These are phyloP conservation scores for Hipparchia semele DNA, from an alignment of 2,888 invertebrate genomes.

Conservation along the genomic window DNA sequence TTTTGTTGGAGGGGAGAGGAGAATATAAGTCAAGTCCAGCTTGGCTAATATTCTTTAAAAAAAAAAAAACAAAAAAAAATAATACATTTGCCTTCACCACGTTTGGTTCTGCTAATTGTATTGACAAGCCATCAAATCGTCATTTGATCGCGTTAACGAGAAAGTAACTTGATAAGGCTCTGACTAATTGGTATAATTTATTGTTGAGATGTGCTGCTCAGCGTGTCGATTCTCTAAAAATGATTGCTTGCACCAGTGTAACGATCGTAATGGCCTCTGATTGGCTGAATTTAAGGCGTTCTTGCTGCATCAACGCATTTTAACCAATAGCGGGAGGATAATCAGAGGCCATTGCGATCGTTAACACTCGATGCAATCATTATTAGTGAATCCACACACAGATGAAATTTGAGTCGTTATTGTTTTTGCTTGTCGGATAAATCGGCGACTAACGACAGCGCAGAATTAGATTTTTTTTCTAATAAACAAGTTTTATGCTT, in stretches of 20 bases:
- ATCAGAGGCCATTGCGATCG: too few species aligned
- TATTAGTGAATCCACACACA: too few species aligned
- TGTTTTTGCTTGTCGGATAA: background rate
- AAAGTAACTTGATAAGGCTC: slow-evolving; percentile 43
- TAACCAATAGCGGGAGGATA: too few species aligned
- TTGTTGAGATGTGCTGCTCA: background rate
- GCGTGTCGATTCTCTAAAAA: too few species aligned
- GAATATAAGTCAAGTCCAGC: too few species aligned
- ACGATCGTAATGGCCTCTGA: too few species aligned
- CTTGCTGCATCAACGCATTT: too few species aligned
- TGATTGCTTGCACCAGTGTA: too few species aligned
- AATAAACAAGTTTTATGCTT: background rate
- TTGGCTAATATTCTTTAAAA: too few species aligned
- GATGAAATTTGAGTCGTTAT: slow-evolving; percentile 10
- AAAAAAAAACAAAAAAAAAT: background rate
- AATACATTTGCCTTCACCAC: slow-evolving; percentile 23
- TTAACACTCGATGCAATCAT: too few species aligned
- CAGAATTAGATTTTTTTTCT: background rate
- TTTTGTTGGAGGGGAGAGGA: too few species aligned
- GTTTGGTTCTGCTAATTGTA: slow-evolving; percentile 29
- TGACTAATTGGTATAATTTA: slow-evolving; percentile 8
- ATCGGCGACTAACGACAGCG: slow-evolving; percentile 2
- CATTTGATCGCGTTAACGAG: slow-evolving; percentile 41
- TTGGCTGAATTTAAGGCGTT: too few species aligned
- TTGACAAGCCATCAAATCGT: slow-evolving; percentile 42